A percentile compares a stretch with the other conserved stretches of the same genome.
phyloP scores from a whole-genome alignment of 30 jellyfish, hydroid and myxozoan genomes.

The Turritopsis rubra region DNA sequence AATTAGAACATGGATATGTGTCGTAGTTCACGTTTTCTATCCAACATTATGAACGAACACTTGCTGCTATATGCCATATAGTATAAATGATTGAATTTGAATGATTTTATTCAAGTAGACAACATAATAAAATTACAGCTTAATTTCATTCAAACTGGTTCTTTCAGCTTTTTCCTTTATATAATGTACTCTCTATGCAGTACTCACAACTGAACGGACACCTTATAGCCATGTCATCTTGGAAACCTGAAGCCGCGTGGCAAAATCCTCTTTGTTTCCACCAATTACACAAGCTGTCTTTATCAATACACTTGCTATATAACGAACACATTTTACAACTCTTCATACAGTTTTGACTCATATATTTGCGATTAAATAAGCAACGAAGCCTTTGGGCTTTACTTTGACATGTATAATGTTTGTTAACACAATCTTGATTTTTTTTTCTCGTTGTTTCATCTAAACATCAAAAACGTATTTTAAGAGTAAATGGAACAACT shows the following conservation, averaged over 20 bases:
- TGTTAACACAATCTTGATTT: background rate
- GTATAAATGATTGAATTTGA: too few species aligned
- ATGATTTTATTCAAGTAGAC: too few species aligned
- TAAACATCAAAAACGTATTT: background rate
- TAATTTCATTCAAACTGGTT: too few species aligned
- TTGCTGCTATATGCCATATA: too few species aligned
- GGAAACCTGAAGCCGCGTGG: background rate
- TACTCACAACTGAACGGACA: background rate
- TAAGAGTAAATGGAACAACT: background rate
- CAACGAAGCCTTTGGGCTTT: background rate
- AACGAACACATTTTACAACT: constrained; percentile 1
- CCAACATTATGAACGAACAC: too few species aligned
- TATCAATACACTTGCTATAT: background rate
- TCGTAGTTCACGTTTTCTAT: too few species aligned
- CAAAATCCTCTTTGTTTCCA: constrained; percentile 10
- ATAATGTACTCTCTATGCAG: background rate
- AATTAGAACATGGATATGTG: too few species aligned
- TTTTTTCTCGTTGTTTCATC: background rate
- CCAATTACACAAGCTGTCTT: constrained; percentile 10
- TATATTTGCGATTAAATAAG: background rate
- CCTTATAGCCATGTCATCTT: background rate
- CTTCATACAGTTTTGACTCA: background rate
- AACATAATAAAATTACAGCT: too few species aligned
- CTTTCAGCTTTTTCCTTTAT: too few species aligned
- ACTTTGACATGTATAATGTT: background rate